Evolutionary conservation across 2,113 vertebrate species (phyloP), one percentile per base, ranked within the genome.

Genomic region (Xyliphius kryptos): DNA sequence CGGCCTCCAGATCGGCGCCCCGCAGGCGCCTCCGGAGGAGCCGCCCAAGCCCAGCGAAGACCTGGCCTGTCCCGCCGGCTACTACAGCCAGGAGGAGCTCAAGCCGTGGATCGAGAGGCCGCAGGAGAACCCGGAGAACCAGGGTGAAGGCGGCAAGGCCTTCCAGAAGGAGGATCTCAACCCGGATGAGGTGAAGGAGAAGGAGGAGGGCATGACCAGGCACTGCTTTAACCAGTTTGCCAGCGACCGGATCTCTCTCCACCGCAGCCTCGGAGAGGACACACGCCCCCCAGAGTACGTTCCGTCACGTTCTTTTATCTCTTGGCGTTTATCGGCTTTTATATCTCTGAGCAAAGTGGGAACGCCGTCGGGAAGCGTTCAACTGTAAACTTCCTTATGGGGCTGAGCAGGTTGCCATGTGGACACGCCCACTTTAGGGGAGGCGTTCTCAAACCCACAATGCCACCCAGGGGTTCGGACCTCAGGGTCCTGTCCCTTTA

Each of bases 171-270:
- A 80, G 0, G 16, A 17, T 0, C 86, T 95, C 89, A 85, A 80
- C 0, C 73, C 84, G 0, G 83, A 85, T 60, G 93, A 98, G 77
- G 84, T 76, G 14, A 87, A 87, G 71, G 93, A 97, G 73, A 97
- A 93, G 75, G 87, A 90, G 11, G 76, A 75, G 0, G 95, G 95
- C 10, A 92, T 91, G 46, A 90, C 85, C n/a, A 89, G 91, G 11
- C 91, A 98, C 72, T 98, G 96, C 62, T 98, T 98, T 83, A 98
- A 98, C 53, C 91, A 93, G 79, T 98, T 91, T 65, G 93, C 92
- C 80, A 97, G 91, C 17, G 95, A 97, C 75, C 91, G 81, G 38
- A 94, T 98, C 81, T 98, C 96, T 1, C 87, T 98, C 32, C 93
- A 95, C 75, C 87, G 96, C 0, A 83, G 88, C 19, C 86, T 98